Percentiles rank a stretch among this genome's conserved stretches.
These are phyloP conservation scores for Agrochola macilenta DNA, from an alignment of 2,888 invertebrate genomes.

Conservation along the genomic window DNA sequence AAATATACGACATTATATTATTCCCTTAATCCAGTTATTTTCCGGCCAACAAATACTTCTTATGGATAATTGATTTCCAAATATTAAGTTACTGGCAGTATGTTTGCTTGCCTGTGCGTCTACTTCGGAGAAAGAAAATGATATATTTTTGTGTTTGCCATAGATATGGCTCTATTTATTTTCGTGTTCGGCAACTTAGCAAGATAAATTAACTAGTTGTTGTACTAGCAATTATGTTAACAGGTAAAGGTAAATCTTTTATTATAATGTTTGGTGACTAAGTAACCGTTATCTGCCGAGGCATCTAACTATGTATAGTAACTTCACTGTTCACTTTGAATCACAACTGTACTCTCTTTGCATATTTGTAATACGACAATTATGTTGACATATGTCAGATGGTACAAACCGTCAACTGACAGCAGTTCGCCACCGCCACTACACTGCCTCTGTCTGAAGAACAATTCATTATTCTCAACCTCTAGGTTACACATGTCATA, in stretches of 20 bases:
- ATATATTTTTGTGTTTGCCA: slow-evolving; percentile 76
- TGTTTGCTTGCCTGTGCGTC: slow-evolving; percentile 72
- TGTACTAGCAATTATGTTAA: slow-evolving; percentile 58
- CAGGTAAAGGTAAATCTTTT: slow-evolving; percentile 34
- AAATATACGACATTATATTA: slow-evolving; percentile 72
- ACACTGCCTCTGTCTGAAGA: not conserved
- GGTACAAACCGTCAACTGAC: not conserved
- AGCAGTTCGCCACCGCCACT: not conserved
- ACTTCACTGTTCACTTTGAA: not conserved
- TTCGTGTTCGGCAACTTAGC: slow-evolving; percentile 60
- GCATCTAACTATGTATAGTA: not conserved
- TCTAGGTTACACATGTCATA: too few relatives aligned
- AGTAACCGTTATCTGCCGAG: not conserved
- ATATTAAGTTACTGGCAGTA: slow-evolving; percentile 85
- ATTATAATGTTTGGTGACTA: slow-evolving; percentile 11
- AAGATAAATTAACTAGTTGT: slow-evolving; percentile 61
- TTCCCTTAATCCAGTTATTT: slow-evolving; percentile 82
- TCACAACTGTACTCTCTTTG: not conserved
- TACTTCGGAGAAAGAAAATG: slow-evolving; percentile 73
- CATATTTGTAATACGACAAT: not conserved
- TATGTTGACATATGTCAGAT: not conserved
- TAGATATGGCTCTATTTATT: slow-evolving; percentile 67
- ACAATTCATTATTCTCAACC: not conserved
- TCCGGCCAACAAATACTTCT: slow-evolving; percentile 81
- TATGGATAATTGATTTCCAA: slow-evolving; percentile 87